Percentiles rank a stretch among this genome's conserved stretches.
Evolutionary conservation across 2,113 vertebrate species (phyloP).

Genomic region (Polypterus senegalus): DNA sequence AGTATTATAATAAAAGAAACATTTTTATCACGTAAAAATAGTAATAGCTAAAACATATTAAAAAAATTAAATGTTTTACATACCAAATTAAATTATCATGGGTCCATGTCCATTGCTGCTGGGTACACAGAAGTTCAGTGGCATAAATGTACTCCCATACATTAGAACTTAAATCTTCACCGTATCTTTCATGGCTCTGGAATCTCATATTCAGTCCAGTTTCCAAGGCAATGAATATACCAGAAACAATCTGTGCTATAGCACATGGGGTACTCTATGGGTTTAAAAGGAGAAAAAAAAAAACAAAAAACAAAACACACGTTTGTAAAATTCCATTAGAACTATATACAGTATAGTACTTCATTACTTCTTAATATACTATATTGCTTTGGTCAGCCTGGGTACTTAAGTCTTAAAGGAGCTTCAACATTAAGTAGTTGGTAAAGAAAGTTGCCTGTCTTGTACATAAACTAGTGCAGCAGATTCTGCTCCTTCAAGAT

Average conservation of each 20-base stretch:
- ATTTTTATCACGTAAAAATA: background rate
- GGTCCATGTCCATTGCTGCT: conserved; percentile 80
- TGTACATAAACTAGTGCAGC: too few species aligned
- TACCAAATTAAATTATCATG: conserved; percentile 76
- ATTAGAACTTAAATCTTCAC: conserved; percentile 60
- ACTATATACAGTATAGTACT: background rate
- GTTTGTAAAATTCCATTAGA: background rate
- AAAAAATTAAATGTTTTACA: background rate
- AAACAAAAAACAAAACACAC: conserved; percentile 12
- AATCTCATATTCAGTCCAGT: conserved; percentile 57
- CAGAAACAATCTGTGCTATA: conserved; percentile 55
- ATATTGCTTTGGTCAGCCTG: background rate
- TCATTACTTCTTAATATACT: background rate
- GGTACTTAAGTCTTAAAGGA: background rate
- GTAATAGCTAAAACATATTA: background rate
- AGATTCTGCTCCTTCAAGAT: too few species aligned
- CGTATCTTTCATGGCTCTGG: conserved; percentile 51
- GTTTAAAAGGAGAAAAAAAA: too few species aligned
- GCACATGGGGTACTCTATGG: conserved; percentile 60
- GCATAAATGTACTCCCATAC: conserved; percentile 75
- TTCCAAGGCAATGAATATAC: conserved; percentile 58
- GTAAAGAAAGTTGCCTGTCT: background rate
- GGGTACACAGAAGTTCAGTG: conserved; percentile 73
- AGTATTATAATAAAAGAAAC: background rate
- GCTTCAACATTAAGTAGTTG: background rate